Base-by-base conservation (phyloP, 2,113 vertebrate genomes). In the Prochilodus magdalenae region DNA sequence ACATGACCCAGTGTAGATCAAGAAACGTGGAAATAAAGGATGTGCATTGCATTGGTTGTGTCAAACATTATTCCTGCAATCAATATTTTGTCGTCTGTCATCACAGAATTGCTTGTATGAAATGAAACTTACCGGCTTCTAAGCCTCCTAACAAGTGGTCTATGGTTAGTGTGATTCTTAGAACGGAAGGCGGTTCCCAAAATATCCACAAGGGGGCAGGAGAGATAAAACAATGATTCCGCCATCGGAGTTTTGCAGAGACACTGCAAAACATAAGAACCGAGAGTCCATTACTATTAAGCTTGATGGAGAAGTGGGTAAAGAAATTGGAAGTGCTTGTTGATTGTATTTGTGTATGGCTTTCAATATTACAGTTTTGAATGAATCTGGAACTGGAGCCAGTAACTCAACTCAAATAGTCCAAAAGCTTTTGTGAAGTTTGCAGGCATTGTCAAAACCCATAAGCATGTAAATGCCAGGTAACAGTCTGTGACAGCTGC, bases 141-240 rank as follows among this genome's bases (percentile, higher is more conserved):
- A 15, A 49, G 47, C 22, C 55, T 29, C 26, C 36, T 26, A 24
- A 60, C 57, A 60, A 7, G 26, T 2, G 12, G 6, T 22, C 6
- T 15, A 33, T 47, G 16, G 15, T 44, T 47, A 60, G 47, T 16
- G 2, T 11, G 1, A 16, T 69, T 14, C 49, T 1, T 3, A 24
- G 24, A 60, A 49, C 4, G 12, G 13, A 26, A 30, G 26, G 33
- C 44, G 16, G 40, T 72, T 60, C 53, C 27, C 7, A 26, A 30
- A 72, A 15, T 14, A n/a, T 29, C 20, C 77, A 79, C 5, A 59
- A 49, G 77, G 70, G 67, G 77, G 77, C 77, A n/a, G 36, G 13
- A 79, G 26, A 72, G 67, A 71, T 16, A 30, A 20, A 22, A 27
- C 2, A 59, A 75, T 75, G 11, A 60, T 47, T 79, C 40, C 0